Conservation (phyloP, 1,140 invertebrate genomes). For the Lepidotrigona ventralis region DNA sequence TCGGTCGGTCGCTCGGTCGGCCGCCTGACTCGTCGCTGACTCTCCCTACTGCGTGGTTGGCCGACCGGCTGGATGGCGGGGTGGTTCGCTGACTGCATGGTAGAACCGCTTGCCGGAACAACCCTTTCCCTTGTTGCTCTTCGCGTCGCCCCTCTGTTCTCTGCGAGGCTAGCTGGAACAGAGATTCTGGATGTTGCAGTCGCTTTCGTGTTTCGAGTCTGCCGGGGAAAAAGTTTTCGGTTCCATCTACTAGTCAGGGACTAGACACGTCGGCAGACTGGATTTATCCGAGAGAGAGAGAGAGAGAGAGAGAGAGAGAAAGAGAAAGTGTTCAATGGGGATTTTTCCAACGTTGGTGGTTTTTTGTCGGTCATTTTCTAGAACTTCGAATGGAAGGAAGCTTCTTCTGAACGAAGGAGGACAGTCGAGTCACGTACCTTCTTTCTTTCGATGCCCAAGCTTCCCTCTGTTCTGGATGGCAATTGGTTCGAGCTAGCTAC, state of each 20-base stretch:
- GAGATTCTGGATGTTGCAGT: constrained; percentile 4
- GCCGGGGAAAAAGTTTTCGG: constrained; percentile 16
- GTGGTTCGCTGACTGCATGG: constrained; percentile 49
- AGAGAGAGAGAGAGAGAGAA: not conserved
- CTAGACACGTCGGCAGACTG: not conserved
- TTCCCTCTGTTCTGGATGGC: not conserved
- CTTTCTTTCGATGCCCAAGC: not conserved
- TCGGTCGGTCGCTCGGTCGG: constrained; percentile 69
- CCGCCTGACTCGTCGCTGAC: constrained; percentile 75
- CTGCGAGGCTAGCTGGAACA: not conserved
- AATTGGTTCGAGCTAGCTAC: too few relatives aligned
- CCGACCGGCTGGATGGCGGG: constrained; percentile 51
- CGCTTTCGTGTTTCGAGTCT: constrained; percentile 5
- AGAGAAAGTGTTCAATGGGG: too few relatives aligned
- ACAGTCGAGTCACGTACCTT: not conserved
- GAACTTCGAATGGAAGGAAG: not conserved
- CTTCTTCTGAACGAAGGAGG: not conserved
- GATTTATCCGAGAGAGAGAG: not conserved
- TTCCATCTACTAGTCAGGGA: constrained; percentile 4
- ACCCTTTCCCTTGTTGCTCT: constrained; percentile 56
- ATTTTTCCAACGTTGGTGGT: not conserved
- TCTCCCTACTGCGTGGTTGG: constrained; percentile 73
- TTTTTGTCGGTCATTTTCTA: not conserved
- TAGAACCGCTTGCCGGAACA: constrained; percentile 49
- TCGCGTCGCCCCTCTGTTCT: constrained; percentile 15